These are phyloP conservation scores for Gadopsis bispinosus DNA, from an alignment of 2,797 vertebrate species.

Conservation along the genomic window DNA sequence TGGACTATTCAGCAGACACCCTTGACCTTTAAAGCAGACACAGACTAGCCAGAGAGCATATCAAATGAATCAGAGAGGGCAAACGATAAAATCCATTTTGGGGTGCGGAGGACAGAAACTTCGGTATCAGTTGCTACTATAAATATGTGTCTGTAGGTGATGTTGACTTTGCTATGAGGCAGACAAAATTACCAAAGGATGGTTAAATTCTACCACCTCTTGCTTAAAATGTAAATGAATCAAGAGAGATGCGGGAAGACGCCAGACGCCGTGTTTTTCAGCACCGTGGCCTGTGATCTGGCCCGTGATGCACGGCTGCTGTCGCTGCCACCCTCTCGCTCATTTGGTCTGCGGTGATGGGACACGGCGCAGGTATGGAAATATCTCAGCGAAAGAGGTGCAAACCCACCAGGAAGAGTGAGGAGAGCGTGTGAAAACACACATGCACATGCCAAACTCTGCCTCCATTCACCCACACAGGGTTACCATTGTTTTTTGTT, in stretches of 20 bases:
- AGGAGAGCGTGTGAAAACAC: conserved; percentile 61
- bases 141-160: conserved; percentile 21
- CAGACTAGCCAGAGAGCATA: conserved; percentile 39
- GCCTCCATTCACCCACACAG: conserved; percentile 64
- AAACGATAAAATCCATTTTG: conserved; percentile 21
- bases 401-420: conserved; percentile 50
- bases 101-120: conserved; percentile 20
- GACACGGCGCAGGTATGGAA: conserved; percentile 23
- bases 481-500: conserved; percentile 57
- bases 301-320: conserved; percentile 10
- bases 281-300: conserved; percentile 13
- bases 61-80: conserved; percentile 42
- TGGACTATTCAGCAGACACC: conserved; percentile 38
- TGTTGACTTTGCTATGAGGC: conserved; percentile 2
- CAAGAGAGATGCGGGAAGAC: neutral
- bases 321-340: neutral
- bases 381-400: conserved; percentile 57
- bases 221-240: neutral
- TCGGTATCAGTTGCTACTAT: conserved; percentile 31
- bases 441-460: conserved; percentile 58
- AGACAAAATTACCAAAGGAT: neutral
- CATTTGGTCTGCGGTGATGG: conserved; percentile 6
- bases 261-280: conserved; percentile 8
- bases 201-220: neutral
- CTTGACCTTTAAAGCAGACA: conserved; percentile 53